phyloP scores from a whole-genome alignment of 2,888 invertebrate genomes.

The Troides oblongomaculatus region DNA sequence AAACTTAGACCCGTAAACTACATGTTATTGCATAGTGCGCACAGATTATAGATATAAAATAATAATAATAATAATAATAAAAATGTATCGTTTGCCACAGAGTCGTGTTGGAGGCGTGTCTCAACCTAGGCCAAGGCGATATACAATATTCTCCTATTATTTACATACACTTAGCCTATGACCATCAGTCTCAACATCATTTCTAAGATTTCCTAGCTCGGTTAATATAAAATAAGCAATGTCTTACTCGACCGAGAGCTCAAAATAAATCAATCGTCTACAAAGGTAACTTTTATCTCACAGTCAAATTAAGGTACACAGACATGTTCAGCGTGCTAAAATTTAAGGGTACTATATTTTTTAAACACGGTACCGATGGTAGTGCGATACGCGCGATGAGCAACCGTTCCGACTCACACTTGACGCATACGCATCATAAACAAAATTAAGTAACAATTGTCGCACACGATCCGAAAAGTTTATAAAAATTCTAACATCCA shows the following conservation, averaged over 20 bases:
- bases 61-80: slow-evolving; percentile 37
- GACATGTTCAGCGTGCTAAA: slow-evolving; percentile 53
- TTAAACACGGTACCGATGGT: slow-evolving; percentile 60
- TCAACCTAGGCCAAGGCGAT: slow-evolving; percentile 77
- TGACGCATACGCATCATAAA: slow-evolving; percentile 40
- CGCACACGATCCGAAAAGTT: slow-evolving; percentile 69
- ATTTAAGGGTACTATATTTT: slow-evolving; percentile 57
- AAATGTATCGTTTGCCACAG: slow-evolving; percentile 67
- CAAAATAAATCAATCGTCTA: slow-evolving; percentile 67
- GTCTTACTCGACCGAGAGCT: slow-evolving; percentile 66
- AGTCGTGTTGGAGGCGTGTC: slow-evolving; percentile 59
- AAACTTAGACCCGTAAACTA: slow-evolving; percentile 57
- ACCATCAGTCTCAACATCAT: slow-evolving; percentile 77
- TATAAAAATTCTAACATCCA: slow-evolving; percentile 77
- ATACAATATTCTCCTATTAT: slow-evolving; percentile 77
- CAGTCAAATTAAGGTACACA: slow-evolving; percentile 68
- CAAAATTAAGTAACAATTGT: slow-evolving; percentile 78
- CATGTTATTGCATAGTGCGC: slow-evolving; percentile 42
- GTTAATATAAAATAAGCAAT: slow-evolving; percentile 66
- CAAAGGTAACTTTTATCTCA: slow-evolving; percentile 73
- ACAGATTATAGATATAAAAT: slow-evolving; percentile 43
- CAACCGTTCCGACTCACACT: slow-evolving; percentile 71
- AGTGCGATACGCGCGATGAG: slow-evolving; percentile 61
- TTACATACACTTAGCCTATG: slow-evolving; percentile 78
- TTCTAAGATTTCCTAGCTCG: slow-evolving; percentile 70